Conservation (phyloP, 2,797 vertebrate genomes). For the Sciurus carolinensis region DNA sequence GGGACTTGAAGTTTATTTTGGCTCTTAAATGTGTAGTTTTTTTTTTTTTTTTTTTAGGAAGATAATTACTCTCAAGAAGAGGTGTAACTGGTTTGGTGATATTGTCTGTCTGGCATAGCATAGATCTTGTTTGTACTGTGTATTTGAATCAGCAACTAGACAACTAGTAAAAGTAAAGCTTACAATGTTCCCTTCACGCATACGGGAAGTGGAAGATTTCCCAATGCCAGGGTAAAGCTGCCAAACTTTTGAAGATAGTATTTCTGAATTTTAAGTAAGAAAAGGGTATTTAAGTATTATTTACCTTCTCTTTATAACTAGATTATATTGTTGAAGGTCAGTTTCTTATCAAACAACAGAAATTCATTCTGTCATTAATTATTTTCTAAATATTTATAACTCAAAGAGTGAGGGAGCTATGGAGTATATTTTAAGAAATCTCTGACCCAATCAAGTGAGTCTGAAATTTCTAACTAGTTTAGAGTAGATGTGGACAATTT, state of each 20-base stretch:
- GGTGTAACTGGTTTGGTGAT: constrained; percentile 27
- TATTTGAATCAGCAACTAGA: not conserved
- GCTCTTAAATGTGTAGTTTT: constrained; percentile 8
- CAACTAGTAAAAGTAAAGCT: not conserved
- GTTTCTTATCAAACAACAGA: constrained; percentile 43
- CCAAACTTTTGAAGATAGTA: constrained; percentile 10
- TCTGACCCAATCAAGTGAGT: not conserved
- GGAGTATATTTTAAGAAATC: constrained; percentile 12
- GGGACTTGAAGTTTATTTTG: constrained; percentile 49
- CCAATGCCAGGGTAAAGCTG: not conserved
- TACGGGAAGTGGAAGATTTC: not conserved
- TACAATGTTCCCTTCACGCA: not conserved
- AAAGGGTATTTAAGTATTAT: not conserved
- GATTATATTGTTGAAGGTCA: constrained; percentile 34
- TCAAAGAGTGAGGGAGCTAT: not conserved
- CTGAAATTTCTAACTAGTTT: constrained; percentile 50
- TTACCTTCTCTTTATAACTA: not conserved
- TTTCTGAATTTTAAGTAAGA: constrained; percentile 63
- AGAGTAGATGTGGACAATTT: constrained; percentile 57
- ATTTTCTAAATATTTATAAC: constrained; percentile 55
- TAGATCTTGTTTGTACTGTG: not conserved
- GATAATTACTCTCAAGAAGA: constrained; percentile 63
- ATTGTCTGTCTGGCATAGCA: not conserved
- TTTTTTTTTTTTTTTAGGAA: constrained; percentile 51
- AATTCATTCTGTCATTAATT: constrained; percentile 24